These are phyloP conservation scores for Andinoacara biseriatus DNA, from an alignment of 2,113 vertebrate genomes.

Conservation along the genomic window DNA sequence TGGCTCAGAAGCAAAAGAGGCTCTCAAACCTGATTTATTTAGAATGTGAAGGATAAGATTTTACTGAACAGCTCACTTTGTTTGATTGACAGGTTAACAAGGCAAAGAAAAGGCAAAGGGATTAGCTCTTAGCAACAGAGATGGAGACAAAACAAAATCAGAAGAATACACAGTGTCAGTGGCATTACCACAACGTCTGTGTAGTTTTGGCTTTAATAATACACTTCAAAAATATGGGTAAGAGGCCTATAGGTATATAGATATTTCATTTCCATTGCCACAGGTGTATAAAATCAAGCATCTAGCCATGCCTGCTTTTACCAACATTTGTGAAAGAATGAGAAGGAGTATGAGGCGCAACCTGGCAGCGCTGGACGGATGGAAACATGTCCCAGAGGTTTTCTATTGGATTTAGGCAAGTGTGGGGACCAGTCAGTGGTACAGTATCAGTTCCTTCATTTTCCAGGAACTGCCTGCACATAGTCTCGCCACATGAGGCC, in stretches of 20 bases:
- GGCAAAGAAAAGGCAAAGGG: neutral
- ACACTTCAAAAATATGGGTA: neutral
- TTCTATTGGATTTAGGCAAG: too few relatives aligned
- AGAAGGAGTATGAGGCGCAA: too few relatives aligned
- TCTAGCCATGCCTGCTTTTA: neutral
- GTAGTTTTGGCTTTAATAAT: neutral
- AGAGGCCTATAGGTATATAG: neutral
- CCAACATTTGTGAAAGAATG: neutral
- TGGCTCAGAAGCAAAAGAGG: neutral
- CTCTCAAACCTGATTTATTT: slow-evolving; percentile 3
- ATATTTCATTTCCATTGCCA: neutral
- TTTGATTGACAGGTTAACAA: slow-evolving; percentile 49
- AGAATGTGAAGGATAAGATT: neutral
- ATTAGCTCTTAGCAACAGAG: slow-evolving; percentile 59
- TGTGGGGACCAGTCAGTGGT: too few relatives aligned
- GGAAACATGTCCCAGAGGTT: too few relatives aligned
- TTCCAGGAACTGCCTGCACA: too few relatives aligned
- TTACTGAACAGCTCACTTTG: neutral
- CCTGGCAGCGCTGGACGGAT: too few relatives aligned
- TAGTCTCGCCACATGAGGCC: too few relatives aligned
- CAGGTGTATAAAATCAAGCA: neutral
- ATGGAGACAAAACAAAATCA: slow-evolving; percentile 38
- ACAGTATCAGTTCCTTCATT: too few relatives aligned
- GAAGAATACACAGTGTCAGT: neutral
- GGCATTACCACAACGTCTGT: neutral